Conservation (phyloP, 35 echinoderm and acorn worm genomes). For the Ophiothrix spiculata region DNA sequence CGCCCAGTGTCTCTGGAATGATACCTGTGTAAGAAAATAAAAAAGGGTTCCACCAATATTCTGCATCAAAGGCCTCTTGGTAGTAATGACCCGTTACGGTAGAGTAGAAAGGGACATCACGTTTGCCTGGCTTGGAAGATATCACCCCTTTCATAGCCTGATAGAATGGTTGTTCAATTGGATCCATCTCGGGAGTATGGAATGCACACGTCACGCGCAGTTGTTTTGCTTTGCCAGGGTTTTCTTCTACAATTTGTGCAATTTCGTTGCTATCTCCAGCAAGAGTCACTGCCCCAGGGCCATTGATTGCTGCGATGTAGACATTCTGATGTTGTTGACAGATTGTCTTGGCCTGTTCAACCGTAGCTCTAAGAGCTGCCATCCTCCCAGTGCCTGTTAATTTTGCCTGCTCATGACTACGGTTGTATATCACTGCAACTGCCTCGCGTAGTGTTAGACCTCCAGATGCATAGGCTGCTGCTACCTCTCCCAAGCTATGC, state of each 20-base stretch:
- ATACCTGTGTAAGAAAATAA: constrained; percentile 48
- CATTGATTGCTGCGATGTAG: constrained; percentile 91
- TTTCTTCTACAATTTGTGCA: constrained; percentile 57
- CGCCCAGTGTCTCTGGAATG: constrained; percentile 42
- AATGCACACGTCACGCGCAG: constrained; percentile 87
- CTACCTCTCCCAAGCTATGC: constrained; percentile 89
- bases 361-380: constrained; percentile 68
- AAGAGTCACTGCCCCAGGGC: constrained; percentile 73
- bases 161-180: constrained; percentile 79
- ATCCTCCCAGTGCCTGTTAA: constrained; percentile 85
- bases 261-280: constrained; percentile 72
- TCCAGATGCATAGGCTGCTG: constrained; percentile 86
- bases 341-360: constrained; percentile 60
- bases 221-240: constrained; percentile 65
- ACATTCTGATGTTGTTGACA: constrained; percentile 74
- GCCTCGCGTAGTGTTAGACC: constrained; percentile 88
- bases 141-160: constrained; percentile 74
- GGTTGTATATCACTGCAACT: constrained; percentile 70
- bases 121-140: constrained; percentile 38
- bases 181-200: constrained; percentile 94
- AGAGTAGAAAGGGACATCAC: constrained; percentile 66
- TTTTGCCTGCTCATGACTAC: constrained; percentile 77
- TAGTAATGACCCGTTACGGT: constrained; percentile 73
- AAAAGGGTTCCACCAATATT: constrained; percentile 81
- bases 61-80: constrained; percentile 75